phyloP scores from a whole-genome alignment of 2,888 invertebrate genomes.

The Pterostichus madidus region DNA sequence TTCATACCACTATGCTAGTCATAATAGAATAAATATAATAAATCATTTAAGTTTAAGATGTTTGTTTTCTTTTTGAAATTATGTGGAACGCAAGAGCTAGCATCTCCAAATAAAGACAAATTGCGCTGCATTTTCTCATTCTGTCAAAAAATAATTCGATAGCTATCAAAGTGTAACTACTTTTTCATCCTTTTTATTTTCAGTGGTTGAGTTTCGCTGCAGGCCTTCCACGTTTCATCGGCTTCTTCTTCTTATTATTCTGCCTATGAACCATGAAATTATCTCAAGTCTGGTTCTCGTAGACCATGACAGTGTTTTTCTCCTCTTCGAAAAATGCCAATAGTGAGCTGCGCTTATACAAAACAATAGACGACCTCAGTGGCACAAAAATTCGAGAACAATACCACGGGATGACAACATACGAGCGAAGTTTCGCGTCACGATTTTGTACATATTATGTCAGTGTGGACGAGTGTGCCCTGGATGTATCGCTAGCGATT shows the following conservation, averaged over 20 bases:
- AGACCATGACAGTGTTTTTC: conserved; percentile 63
- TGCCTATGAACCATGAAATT: conserved; percentile 67
- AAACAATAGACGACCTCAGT: conserved; percentile 52
- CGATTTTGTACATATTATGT: conserved; percentile 64
- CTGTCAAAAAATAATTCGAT: conserved; percentile 57
- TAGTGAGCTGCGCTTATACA: conserved; percentile 44
- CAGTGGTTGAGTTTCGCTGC: conserved; percentile 1
- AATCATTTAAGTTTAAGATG: too few species aligned
- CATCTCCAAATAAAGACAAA: conserved; percentile 40
- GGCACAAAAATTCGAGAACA: conserved; percentile 60
- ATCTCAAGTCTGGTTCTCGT: conserved; percentile 50
- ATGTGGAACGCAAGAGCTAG: too few species aligned
- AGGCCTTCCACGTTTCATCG: conserved; percentile 60
- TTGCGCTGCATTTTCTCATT: conserved; percentile 35
- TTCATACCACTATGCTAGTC: too few species aligned
- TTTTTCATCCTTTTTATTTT: conserved; percentile 56
- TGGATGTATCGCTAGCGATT: conserved; percentile 42
- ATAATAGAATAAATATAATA: too few species aligned
- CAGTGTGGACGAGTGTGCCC: conserved; percentile 45
- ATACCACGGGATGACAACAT: conserved; percentile 62
- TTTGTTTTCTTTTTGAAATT: too few species aligned
- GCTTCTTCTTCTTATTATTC: conserved; percentile 62
- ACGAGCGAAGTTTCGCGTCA: conserved; percentile 52
- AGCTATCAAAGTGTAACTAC: conserved; percentile 61
- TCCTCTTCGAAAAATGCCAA: conserved; percentile 36